Evolutionary conservation across 2,888 invertebrate genomes (phyloP).

Genomic region (Rapana venosa): DNA sequence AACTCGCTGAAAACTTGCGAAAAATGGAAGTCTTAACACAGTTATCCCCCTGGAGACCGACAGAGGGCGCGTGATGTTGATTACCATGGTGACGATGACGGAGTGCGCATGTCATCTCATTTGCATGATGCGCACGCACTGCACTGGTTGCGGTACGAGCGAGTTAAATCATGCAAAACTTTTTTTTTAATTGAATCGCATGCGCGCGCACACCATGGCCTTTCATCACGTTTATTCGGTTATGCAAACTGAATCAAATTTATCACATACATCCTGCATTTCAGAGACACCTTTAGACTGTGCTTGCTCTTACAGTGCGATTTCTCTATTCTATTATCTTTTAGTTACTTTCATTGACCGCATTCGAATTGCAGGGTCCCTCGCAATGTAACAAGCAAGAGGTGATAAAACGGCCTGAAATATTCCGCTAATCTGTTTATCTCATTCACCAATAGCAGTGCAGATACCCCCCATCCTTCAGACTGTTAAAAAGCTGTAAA

Average conservation of each 20-base stretch:
- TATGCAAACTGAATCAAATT: constrained; percentile 5
- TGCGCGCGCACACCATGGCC: background rate
- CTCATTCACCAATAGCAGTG: too few relatives aligned
- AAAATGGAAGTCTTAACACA: constrained; percentile 34
- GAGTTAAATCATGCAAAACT: constrained; percentile 5
- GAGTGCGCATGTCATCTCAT: constrained; percentile 24
- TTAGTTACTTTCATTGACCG: too few relatives aligned
- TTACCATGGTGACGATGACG: constrained; percentile 32
- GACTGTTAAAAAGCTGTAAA: too few relatives aligned
- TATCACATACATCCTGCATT: background rate
- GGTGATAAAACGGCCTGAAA: too few relatives aligned
- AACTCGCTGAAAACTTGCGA: constrained; percentile 20
- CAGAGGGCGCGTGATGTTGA: constrained; percentile 24
- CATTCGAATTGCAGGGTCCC: too few relatives aligned
- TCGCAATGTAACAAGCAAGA: too few relatives aligned
- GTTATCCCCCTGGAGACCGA: constrained; percentile 25
- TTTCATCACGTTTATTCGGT: background rate
- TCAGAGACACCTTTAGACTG: background rate
- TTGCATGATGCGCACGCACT: constrained; percentile 31
- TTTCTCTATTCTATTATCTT: too few relatives aligned
- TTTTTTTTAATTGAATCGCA: background rate
- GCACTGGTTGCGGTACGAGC: constrained; percentile 3
- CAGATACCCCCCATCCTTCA: too few relatives aligned
- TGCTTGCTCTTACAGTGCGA: too few relatives aligned
- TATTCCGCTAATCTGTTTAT: too few relatives aligned